These are phyloP conservation scores for Eulacestoma nigropectus DNA, from an alignment of 2,113 vertebrate species.

Conservation along the genomic window DNA sequence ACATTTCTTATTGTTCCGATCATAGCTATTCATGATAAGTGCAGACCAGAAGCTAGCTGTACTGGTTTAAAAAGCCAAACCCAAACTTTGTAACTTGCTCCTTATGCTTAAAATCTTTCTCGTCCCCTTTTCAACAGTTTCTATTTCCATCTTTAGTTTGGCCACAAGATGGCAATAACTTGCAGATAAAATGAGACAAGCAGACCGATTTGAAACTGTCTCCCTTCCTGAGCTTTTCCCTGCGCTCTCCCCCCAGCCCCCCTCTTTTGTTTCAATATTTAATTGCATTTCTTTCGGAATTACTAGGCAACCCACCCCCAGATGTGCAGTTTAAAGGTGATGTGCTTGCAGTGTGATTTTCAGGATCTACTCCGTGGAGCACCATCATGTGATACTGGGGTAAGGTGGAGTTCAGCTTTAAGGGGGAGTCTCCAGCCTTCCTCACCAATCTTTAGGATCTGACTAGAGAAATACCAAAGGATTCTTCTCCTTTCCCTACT, in stretches of 20 bases:
- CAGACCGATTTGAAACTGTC: neutral
- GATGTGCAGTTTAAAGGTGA: slow-evolving; percentile 39
- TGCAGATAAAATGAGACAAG: slow-evolving; percentile 49
- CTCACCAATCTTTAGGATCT: slow-evolving; percentile 44
- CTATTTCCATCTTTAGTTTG: neutral
- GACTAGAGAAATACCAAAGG: slow-evolving; percentile 14
- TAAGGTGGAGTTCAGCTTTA: slow-evolving; percentile 74
- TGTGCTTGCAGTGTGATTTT: slow-evolving; percentile 16
- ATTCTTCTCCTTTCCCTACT: neutral
- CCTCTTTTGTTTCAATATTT: slow-evolving; percentile 7
- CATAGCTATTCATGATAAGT: neutral
- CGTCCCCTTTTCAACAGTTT: neutral
- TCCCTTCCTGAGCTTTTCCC: neutral
- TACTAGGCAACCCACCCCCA: slow-evolving; percentile 66
- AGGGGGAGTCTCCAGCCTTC: slow-evolving; percentile 68
- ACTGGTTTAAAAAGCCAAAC: neutral
- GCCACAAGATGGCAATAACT: slow-evolving; percentile 74
- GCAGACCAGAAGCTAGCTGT: neutral
- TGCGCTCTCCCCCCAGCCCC: neutral
- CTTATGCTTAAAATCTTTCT: neutral
- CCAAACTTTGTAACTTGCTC: neutral
- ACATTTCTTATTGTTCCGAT: neutral
- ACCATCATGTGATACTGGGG: slow-evolving; percentile 63
- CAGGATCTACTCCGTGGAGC: slow-evolving; percentile 16
- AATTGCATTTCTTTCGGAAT: slow-evolving; percentile 36